Conservation (phyloP, 2,888 invertebrate genomes). For the Harpagoxenus sublaevis region DNA sequence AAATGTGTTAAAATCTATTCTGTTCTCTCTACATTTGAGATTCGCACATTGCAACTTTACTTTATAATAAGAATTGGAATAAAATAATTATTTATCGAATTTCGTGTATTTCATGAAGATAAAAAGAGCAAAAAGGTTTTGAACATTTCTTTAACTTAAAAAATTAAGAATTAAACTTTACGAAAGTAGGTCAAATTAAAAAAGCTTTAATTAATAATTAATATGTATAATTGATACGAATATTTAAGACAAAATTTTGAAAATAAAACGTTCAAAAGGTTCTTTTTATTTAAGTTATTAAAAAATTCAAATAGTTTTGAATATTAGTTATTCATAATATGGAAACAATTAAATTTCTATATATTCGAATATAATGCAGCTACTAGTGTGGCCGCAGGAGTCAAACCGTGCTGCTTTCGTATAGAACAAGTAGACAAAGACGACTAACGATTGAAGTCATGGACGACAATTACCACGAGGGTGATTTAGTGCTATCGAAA, state of each 20-base stretch:
- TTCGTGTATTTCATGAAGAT: background rate
- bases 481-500: slow-evolving; percentile 52
- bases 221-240: background rate
- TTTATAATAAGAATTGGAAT: background rate
- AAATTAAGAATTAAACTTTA: background rate
- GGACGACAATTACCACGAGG: slow-evolving; percentile 50
- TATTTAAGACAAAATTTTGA: background rate
- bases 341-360: background rate
- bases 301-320: background rate
- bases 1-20: slow-evolving; percentile 13
- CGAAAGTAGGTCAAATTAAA: background rate
- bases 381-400: background rate
- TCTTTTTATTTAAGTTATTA: background rate
- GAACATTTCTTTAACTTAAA: background rate
- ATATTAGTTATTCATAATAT: background rate
- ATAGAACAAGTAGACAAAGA: slow-evolving; percentile 43
- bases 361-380: background rate
- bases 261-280: background rate
- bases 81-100: slow-evolving; percentile 20
- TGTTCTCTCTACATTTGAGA: background rate
- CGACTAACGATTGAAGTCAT: slow-evolving; percentile 32
- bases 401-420: background rate
- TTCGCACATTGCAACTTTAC: background rate
- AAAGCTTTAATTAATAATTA: background rate
- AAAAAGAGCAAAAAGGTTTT: background rate